Evolutionary conservation across 2,888 invertebrate genomes (phyloP), one percentile per base, ranked within the genome.

Genomic region (Drosophila tanythrix): DNA sequence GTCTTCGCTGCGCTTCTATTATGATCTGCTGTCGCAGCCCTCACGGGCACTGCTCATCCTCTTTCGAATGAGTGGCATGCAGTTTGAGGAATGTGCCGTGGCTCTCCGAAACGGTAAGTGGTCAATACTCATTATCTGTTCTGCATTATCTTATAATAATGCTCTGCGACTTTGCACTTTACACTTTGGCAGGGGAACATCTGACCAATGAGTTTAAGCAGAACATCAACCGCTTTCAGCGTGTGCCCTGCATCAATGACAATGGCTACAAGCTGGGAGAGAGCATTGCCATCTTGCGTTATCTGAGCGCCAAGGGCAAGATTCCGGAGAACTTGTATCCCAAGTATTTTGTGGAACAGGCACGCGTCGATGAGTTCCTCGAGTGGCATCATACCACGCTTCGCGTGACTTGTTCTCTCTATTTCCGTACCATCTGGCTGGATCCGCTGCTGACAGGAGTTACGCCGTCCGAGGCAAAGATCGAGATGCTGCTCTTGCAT

Each of bases 1-100:
- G 94, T 76, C 93, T 3, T 63, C 79, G 80, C 76, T 96, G 57
- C 95, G 95, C 90, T 94, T 95, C 56, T 97, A 96, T 90, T 96
- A 94, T 79, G 96, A 97, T 93, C 93, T 96, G 25, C 93, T 97
- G 94, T 97, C 97, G 0, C 97, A 96, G 92, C 97, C 97, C 1
- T 95, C 95, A 8, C 94, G 97, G 88, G 95, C 96, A 13, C 84
- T 97, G 40, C 95, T 95, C 72, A 95, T 96, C 79, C 94, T 96
- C 88, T 92, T 97, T 50, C 96, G 96, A 85, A 90, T 93, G 27
- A 94, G 94, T 56, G 95, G 95, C 64, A 95, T 95, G 84, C 94
- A 95, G 52, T 96, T 95, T 92, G 95, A 95, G 88, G 91, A 94
- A 3, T 95, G 95, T 83, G 92, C 93, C 66, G 94, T 96, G 29